Conservation (phyloP, 2,888 invertebrate species). For the Julus scanicus region DNA sequence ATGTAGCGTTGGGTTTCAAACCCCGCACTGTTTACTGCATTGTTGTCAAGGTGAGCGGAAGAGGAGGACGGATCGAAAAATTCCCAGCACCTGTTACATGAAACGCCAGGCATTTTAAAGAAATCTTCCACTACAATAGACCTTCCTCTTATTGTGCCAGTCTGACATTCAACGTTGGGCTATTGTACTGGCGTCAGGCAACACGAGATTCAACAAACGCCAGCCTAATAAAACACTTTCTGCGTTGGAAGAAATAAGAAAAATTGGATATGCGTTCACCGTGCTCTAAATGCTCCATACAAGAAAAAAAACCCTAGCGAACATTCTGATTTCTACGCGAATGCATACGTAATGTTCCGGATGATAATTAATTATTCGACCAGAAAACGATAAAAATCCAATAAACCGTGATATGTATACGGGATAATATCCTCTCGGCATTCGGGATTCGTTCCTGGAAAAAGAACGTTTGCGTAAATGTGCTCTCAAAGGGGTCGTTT, state of each 20-base stretch:
- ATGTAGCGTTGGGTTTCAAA: background rate
- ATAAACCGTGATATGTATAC: slow-evolving; percentile 23
- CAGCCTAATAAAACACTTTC: slow-evolving; percentile 30
- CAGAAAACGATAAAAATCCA: slow-evolving; percentile 36
- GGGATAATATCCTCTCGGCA: background rate
- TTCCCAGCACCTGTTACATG: slow-evolving; percentile 34
- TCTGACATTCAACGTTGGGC: slow-evolving; percentile 4
- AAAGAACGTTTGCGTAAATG: background rate
- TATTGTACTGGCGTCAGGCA: slow-evolving; percentile 2
- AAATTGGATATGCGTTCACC: background rate
- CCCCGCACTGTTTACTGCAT: slow-evolving; percentile 14
- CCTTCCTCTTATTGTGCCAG: slow-evolving; percentile 32
- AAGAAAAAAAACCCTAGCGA: background rate
- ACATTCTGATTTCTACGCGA: slow-evolving; percentile 14
- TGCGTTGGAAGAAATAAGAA: background rate
- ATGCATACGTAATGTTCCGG: slow-evolving; percentile 39
- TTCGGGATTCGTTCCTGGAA: slow-evolving; percentile 3
- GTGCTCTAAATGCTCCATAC: background rate
- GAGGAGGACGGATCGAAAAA: background rate
- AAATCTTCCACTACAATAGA: background rate
- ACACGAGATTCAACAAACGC: slow-evolving; percentile 8
- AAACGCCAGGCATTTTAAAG: slow-evolving; percentile 6
- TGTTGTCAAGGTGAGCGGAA: slow-evolving; percentile 29
- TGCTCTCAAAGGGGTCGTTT: slow-evolving; percentile 20
- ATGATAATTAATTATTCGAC: slow-evolving; percentile 39